Conservation (phyloP, 2,113 vertebrate genomes). For the Pogona vitticeps region DNA sequence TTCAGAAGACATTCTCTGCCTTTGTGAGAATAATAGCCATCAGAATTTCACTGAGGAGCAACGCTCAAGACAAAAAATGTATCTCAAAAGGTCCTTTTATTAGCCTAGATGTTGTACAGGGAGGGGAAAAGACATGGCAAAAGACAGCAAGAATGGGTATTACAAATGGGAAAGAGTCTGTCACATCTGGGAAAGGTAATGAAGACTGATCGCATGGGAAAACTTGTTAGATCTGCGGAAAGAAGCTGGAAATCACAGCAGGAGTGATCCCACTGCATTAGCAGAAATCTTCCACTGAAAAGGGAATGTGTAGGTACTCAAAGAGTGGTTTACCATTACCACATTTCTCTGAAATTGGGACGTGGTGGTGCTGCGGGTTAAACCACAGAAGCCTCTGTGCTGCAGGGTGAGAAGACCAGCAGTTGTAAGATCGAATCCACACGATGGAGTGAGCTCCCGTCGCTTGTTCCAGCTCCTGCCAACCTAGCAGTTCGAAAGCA, state of each 20-base stretch:
- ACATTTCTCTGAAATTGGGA: no score
- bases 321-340: no score
- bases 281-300: conserved; percentile 26
- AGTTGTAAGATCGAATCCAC: no score
- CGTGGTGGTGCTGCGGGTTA: no score
- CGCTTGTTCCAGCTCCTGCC: no score
- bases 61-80: conserved; percentile 9
- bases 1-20: not conserved
- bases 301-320: no score
- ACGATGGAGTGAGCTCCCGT: no score
- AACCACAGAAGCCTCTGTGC: no score
- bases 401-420: no score
- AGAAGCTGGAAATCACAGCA: conserved; percentile 29
- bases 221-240: conserved; percentile 34
- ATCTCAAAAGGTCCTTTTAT: conserved; percentile 33
- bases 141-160: conserved; percentile 2
- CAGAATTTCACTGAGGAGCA: conserved; percentile 31
- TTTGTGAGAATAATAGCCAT: conserved; percentile 6
- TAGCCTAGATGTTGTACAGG: not conserved
- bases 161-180: conserved; percentile 19
- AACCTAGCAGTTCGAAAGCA: no score
- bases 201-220: conserved; percentile 36
- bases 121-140: not conserved
- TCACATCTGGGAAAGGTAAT: conserved; percentile 18
- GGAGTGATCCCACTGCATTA: not conserved